A percentile compares a stretch with the other conserved stretches of the same genome.
phyloP scores from a whole-genome alignment of 1,140 invertebrate genomes.

The Drosophila nasuta region DNA sequence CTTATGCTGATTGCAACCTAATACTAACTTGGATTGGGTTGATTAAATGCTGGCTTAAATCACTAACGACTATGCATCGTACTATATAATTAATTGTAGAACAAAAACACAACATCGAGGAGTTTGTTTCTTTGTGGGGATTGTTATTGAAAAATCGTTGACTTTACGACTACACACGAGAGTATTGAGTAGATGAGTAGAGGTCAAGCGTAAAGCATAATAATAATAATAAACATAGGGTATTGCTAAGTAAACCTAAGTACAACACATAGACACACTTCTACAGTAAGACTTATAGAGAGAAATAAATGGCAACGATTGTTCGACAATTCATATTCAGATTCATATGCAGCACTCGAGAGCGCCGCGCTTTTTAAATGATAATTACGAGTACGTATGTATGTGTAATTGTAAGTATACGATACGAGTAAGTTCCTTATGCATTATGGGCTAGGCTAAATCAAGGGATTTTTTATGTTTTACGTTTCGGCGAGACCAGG shows the following conservation, averaged over 20 bases:
- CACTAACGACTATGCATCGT: slow-evolving; percentile 38
- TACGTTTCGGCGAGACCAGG: slow-evolving; percentile 57
- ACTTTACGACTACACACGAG: slow-evolving; percentile 31
- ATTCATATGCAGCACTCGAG: slow-evolving; percentile 46
- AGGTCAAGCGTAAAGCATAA: slow-evolving; percentile 35
- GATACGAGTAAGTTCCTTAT: slow-evolving; percentile 50
- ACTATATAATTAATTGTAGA: slow-evolving; percentile 57
- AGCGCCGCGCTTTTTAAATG: slow-evolving; percentile 53
- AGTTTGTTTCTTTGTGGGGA: slow-evolving; percentile 12
- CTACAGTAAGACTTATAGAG: slow-evolving; percentile 53
- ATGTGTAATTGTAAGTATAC: slow-evolving; percentile 17
- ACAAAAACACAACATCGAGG: slow-evolving; percentile 79
- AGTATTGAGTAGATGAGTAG: slow-evolving; percentile 12
- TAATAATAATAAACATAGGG: slow-evolving; percentile 28
- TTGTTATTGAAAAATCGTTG: slow-evolving; percentile 26
- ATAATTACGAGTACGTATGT: slow-evolving; percentile 24
- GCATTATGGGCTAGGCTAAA: slow-evolving; percentile 53
- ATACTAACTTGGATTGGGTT: slow-evolving; percentile 18
- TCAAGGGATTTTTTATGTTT: slow-evolving; percentile 23
- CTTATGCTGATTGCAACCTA: slow-evolving; percentile 47
- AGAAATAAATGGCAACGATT: slow-evolving; percentile 80
- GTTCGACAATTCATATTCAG: slow-evolving; percentile 77
- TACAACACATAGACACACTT: slow-evolving; percentile 70
- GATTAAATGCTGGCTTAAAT: slow-evolving; percentile 28
- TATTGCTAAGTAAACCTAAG: slow-evolving; percentile 68